Percentiles rank a stretch among this genome's conserved stretches.
Conservation (phyloP, 2,888 invertebrate species). For the Parasteatoda lunata region DNA sequence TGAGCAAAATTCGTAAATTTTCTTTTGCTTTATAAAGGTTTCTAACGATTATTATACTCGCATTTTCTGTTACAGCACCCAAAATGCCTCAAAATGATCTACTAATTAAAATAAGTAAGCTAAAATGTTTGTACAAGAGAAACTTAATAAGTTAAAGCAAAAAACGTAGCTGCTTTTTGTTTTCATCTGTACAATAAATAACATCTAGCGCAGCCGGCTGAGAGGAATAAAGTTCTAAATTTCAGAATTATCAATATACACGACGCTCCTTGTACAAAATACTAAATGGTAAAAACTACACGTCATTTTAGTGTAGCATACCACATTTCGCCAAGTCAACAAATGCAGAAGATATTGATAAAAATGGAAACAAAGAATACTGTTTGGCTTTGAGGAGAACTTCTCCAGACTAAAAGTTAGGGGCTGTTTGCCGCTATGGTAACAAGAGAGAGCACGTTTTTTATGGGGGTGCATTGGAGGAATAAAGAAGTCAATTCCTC, state of each 20-base stretch:
- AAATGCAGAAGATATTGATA: too few relatives aligned
- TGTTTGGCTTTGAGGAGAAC: too few relatives aligned
- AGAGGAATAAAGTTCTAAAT: slow-evolving; percentile 39
- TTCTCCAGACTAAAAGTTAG: too few relatives aligned
- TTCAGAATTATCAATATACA: slow-evolving; percentile 60
- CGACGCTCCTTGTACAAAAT: slow-evolving; percentile 28
- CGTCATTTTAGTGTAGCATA: too few relatives aligned
- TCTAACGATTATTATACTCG: slow-evolving; percentile 1
- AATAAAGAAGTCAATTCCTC: too few relatives aligned
- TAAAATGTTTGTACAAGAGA: slow-evolving; percentile 44
- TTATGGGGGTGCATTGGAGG: too few relatives aligned
- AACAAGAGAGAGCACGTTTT: too few relatives aligned
- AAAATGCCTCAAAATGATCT: slow-evolving; percentile 36
- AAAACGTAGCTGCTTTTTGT: slow-evolving; percentile 5
- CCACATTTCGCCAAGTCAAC: too few relatives aligned
- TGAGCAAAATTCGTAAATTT: slow-evolving; percentile 19
- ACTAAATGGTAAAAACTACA: too few relatives aligned
- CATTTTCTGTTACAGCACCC: slow-evolving; percentile 57
- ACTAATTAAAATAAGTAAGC: slow-evolving; percentile 33
- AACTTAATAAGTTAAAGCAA: slow-evolving; percentile 21
- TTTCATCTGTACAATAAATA: slow-evolving; percentile 37
- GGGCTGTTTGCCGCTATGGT: too few relatives aligned
- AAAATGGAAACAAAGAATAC: too few relatives aligned
- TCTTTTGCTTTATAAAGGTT: not conserved
- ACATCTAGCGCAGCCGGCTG: slow-evolving; percentile 47